A percentile compares a stretch with the other conserved stretches of the same genome.
These are phyloP conservation scores for Tiaroga cobitis DNA, from an alignment of 2,797 vertebrate genomes.

Conservation along the genomic window DNA sequence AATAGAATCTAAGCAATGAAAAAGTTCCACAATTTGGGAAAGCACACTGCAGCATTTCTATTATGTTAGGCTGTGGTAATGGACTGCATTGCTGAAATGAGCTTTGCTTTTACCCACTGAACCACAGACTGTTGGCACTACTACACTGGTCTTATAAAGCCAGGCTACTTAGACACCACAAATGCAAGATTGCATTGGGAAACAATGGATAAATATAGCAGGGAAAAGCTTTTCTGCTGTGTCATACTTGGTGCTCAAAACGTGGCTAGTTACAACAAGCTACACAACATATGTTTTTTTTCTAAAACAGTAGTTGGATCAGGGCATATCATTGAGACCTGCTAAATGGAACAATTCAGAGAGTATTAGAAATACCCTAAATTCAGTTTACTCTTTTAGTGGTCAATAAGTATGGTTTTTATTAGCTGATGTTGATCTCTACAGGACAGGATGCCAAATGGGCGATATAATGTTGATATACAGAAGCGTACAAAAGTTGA, in stretches of 20 bases:
- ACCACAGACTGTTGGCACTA: constrained; percentile 11
- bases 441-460: too few species aligned
- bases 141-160: constrained; percentile 2
- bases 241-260: neutral
- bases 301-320: neutral
- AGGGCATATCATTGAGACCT: neutral
- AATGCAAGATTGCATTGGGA: neutral
- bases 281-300: neutral
- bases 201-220: constrained; percentile 35
- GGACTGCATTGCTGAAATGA: neutral
- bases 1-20: neutral
- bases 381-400: neutral
- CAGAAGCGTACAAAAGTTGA: too few species aligned
- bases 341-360: neutral
- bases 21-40: constrained; percentile 6
- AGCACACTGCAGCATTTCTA: constrained; percentile 16
- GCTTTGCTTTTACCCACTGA: neutral
- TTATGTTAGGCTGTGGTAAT: constrained; percentile 12
- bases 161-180: neutral
- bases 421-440: neutral
- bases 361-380: neutral
- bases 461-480: too few species aligned
- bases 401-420: neutral
- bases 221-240: neutral
- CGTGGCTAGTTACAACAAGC: neutral